Evolutionary conservation across 2,113 vertebrate genomes (phyloP), one percentile per base, ranked within the genome.

Genomic region (Eurypyga helias): DNA sequence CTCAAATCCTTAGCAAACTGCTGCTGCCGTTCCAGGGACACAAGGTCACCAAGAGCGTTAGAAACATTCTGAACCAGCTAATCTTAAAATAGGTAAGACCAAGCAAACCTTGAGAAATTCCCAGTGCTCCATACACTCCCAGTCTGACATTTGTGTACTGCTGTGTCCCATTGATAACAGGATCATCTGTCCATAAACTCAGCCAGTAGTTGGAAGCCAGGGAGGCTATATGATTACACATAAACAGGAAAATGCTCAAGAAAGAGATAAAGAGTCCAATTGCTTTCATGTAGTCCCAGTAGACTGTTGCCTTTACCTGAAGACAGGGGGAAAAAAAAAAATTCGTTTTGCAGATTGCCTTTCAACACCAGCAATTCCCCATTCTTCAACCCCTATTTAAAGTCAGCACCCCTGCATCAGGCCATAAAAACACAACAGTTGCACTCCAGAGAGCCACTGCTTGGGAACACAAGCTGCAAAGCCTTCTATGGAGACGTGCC

Each of bases 121-220:
- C 99, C 48, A 99, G 97, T 6, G 95, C 98, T 13, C 99, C 99
- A 5, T 99, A 99, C 17, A 99, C 98, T 13, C 98, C 96, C 31
- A 99, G 98, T 48, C 99, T 98, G 97, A 99, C 87, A 18, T 96
- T 13, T 1, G 98, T 98, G 96, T 98, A 78, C 12, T 98, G 98
- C 98, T 99, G 99, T 1, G 99, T 99, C 70, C 99, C 99, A 6
- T 99, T 99, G 81, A 99, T 25, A 38, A 99, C 96, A 2, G 98
- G 98, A 97, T 99, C 99, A 13, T 99, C 99, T 0, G 99, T 99
- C 99, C 99, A 99, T 52, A 99, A 96, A 93, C 99, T 99, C 23
- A 99, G 98, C 99, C 99, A 99, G 91, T 99, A 99, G 98, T 99
- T 99, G 71, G 99, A 99, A 66, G 98, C 94, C 82, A 99, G 83